phyloP scores from a whole-genome alignment of 2,797 vertebrate species.

The Pteronotus mesoamericanus region DNA sequence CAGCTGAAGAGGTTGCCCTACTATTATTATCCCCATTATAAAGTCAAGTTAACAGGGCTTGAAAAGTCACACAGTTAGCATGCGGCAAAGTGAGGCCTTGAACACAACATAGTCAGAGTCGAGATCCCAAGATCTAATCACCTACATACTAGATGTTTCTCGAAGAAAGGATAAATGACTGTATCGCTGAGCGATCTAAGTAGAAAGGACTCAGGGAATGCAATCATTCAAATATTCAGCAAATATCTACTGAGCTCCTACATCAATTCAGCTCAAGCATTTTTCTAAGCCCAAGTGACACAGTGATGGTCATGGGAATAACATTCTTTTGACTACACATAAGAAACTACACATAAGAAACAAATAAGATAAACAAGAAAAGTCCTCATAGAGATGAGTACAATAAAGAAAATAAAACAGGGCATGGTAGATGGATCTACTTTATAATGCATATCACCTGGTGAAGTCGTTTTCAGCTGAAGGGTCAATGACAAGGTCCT shows the following conservation, averaged over 20 bases:
- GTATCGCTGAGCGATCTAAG: neutral
- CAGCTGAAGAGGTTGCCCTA: neutral
- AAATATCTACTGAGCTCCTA: neutral
- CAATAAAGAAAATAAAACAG: neutral
- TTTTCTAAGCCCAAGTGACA: neutral
- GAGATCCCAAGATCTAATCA: neutral
- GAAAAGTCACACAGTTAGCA: neutral
- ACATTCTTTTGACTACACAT: neutral
- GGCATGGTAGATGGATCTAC: too few species aligned
- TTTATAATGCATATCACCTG: neutral
- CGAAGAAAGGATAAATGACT: neutral
- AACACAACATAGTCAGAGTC: neutral
- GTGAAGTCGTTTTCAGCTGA: neutral
- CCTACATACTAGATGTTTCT: neutral
- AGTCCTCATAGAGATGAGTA: neutral
- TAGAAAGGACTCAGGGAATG: neutral
- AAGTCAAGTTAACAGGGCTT: neutral
- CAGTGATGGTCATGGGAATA: neutral
- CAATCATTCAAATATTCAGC: neutral
- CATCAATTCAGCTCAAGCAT: neutral
- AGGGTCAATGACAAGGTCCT: neutral
- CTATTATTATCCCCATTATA: neutral
- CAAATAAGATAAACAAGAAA: neutral
- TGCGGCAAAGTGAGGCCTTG: neutral
- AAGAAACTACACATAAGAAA: neutral